Evolutionary conservation across 2,113 vertebrate genomes (phyloP).

Genomic region (Ranitomeya imitator): DNA sequence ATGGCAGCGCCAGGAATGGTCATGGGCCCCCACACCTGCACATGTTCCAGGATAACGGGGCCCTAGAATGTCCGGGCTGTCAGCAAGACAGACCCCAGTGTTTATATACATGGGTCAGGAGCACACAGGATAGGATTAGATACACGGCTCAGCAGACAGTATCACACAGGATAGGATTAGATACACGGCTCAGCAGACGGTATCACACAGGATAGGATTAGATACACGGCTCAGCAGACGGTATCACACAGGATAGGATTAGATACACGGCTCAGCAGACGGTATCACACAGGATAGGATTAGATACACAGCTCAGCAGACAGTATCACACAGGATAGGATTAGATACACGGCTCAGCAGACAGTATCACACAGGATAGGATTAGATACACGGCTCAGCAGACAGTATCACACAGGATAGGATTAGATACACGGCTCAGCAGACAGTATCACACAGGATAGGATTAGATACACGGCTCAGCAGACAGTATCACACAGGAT

Average conservation of each 20-base stretch:
- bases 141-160: not conserved
- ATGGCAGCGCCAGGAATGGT: no score
- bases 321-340: not conserved
- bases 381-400: not conserved
- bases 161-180: not conserved
- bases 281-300: not conserved
- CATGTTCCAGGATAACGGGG: no score
- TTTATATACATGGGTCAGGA: not conserved
- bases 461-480: not conserved
- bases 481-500: not conserved
- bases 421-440: not conserved
- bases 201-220: not conserved
- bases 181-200: not conserved
- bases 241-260: not conserved
- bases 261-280: not conserved
- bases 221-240: not conserved
- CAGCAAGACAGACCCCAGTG: no score
- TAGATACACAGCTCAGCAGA: not conserved
- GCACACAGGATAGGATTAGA: not conserved
- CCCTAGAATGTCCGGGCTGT: no score
- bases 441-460: not conserved
- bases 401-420: not conserved
- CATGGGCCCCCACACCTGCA: no score
- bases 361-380: not conserved
- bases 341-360: not conserved